These are phyloP conservation scores for Branchellion lobata DNA, from an alignment of 2,888 invertebrate genomes.

Conservation along the genomic window DNA sequence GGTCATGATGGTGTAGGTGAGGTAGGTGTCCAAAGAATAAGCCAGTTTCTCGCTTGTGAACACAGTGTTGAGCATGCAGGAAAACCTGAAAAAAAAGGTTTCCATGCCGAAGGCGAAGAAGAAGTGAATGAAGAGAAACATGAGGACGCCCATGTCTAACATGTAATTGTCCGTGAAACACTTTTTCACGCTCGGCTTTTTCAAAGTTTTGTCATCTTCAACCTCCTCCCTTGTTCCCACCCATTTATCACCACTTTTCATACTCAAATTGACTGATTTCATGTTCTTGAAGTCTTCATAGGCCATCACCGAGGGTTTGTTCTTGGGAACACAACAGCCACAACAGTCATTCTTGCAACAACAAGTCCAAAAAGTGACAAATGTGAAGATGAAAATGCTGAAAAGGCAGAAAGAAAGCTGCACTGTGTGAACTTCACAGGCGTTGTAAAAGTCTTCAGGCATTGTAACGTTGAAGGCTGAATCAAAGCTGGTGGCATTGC, in stretches of 20 bases:
- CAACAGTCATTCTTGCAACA: slow-evolving; percentile 14
- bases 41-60: slow-evolving; percentile 15
- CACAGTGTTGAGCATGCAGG: slow-evolving; percentile 14
- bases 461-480: background rate
- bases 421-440: background rate
- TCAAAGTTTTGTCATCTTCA: background rate
- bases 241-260: background rate
- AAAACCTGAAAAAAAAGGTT: slow-evolving; percentile 6
- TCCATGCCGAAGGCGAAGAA: slow-evolving; percentile 39
- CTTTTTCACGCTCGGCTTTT: background rate
- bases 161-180: slow-evolving; percentile 25
- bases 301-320: background rate
- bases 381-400: background rate
- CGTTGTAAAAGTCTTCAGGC: background rate
- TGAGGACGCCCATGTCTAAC: slow-evolving; percentile 23
- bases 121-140: slow-evolving; percentile 40
- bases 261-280: slow-evolving; percentile 10
- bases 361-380: slow-evolving; percentile 2
- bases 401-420: background rate
- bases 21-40: slow-evolving; percentile 26
- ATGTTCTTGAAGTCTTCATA: slow-evolving; percentile 32
- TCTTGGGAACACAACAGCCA: background rate
- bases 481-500: slow-evolving; percentile 1
- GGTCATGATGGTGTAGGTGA: slow-evolving; percentile 15
- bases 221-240: background rate